These are phyloP conservation scores for Geotria australis DNA, from an alignment of 2,797 vertebrate species.

Conservation along the genomic window DNA sequence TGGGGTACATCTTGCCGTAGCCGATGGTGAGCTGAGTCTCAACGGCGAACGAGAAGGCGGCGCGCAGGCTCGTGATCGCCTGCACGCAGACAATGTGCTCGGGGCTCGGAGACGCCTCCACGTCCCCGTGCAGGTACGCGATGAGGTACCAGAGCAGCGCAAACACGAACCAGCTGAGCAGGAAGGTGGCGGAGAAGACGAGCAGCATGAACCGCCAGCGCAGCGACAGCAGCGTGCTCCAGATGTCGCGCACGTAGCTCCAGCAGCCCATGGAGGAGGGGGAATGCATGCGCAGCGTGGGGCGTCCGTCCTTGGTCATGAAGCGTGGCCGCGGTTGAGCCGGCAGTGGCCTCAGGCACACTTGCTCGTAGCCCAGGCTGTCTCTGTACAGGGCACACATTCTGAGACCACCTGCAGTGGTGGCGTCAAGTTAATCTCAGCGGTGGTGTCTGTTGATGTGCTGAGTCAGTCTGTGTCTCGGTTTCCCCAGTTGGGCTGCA, in stretches of 20 bases:
- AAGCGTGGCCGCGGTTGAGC: constrained; percentile 24
- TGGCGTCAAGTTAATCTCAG: too few relatives aligned
- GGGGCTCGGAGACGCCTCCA: constrained; percentile 39
- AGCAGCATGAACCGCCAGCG: constrained; percentile 92
- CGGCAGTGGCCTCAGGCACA: constrained; percentile 18
- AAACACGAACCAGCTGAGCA: constrained; percentile 80
- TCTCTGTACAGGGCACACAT: background rate
- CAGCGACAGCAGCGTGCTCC: constrained; percentile 63
- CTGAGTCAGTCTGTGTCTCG: too few relatives aligned
- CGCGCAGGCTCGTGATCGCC: constrained; percentile 71
- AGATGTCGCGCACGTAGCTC: constrained; percentile 42
- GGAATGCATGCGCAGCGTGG: constrained; percentile 10
- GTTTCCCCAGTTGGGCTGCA: too few relatives aligned
- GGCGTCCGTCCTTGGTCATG: constrained; percentile 73
- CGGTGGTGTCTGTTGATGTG: too few relatives aligned
- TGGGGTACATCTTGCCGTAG: constrained; percentile 92
- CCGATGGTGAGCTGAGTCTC: constrained; percentile 98
- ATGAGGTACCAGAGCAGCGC: constrained; percentile 83
- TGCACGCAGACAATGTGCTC: constrained; percentile 85
- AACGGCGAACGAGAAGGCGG: constrained; percentile 83
- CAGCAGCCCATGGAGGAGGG: constrained; percentile 13
- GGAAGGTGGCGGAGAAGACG: constrained; percentile 55
- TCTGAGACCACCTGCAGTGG: too few relatives aligned
- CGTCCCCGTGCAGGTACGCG: constrained; percentile 68
- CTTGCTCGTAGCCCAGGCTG: background rate